Base-by-base conservation (phyloP, 37 sponge, comb jelly and placozoan genomes). In the Cliona cf. orientalis region DNA sequence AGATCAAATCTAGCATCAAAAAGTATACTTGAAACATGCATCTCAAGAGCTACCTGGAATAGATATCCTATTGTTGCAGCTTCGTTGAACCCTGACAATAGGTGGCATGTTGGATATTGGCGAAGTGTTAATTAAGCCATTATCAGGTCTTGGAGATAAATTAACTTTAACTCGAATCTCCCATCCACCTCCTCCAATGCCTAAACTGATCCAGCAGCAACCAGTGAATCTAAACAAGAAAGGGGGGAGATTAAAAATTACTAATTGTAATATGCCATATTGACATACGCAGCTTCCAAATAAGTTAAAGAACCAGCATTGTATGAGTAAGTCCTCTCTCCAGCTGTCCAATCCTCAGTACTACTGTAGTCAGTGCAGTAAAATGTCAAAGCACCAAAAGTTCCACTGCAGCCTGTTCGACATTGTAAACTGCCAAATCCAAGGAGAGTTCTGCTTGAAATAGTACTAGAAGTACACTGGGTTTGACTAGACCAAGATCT, bases 341-440 rank as follows among this genome's bases (percentile, higher is more conserved):
- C 72, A 2, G 28, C 26, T 39, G 45, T 29, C 42, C 42, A 71
- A 45, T 71, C 72, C 31, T 71, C 72, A 31, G 46, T 71, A 40
- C 2, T 14, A 37, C 72, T 71, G 46, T 38, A 71, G 46, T 71
- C 72, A 71, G 72, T 71, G 46, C 72, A 71, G 46, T 45, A 71
- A 45, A 43, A 71, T 3, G 3, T 3, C 46, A 71, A 22, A 23
- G 3, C 4, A 26, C 72, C 72, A 4, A 71, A 21, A 21, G 3
- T 42, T 26, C 72, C 72, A 71, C 25, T 31, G 17, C 72, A 71
- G 26, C 72, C 72, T 23, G 28, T 45, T 45, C 3, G 46, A 42
- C 72, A 71, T 22, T 3, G 12, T 12, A 71, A 46, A 1, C 2
- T 1, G 3, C 72, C 72, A 45, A 2, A 22, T 31, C 72, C 72